Evolutionary conservation across 2,888 invertebrate genomes (phyloP).

Genomic region (Tetragonisca angustula): DNA sequence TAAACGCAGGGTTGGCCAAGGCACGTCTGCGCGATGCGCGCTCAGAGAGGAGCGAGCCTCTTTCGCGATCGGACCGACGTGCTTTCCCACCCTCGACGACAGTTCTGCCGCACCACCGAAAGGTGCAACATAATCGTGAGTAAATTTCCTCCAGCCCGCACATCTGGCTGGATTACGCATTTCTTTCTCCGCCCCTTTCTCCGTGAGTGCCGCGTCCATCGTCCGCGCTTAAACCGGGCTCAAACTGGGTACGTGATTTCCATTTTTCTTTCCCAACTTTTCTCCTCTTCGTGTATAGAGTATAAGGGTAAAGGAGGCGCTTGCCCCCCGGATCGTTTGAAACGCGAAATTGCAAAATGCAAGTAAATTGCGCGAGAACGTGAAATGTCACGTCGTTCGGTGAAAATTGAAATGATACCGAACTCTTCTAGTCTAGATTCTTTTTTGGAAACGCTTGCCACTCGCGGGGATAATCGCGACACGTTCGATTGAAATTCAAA

Average conservation of each 20-base stretch:
- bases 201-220: conserved; percentile 17
- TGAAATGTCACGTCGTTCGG: too few species aligned
- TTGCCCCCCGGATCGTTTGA: too few species aligned
- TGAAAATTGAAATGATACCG: too few species aligned
- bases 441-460: too few species aligned
- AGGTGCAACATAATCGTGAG: conserved; percentile 83
- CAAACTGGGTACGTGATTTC: not conserved
- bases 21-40: conserved; percentile 74
- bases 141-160: conserved; percentile 69
- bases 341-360: too few species aligned
- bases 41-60: conserved; percentile 64
- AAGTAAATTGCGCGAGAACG: too few species aligned
- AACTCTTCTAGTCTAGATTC: too few species aligned
- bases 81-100: conserved; percentile 77
- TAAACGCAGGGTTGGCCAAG: conserved; percentile 59
- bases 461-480: too few species aligned
- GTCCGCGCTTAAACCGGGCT: conserved; percentile 30
- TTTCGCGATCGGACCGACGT: conserved; percentile 78
- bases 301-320: rapidly evolving
- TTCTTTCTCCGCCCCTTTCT: conserved; percentile 11
- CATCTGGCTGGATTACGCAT: conserved; percentile 26
- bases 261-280: too few species aligned
- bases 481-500: not conserved
- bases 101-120: conserved; percentile 83
- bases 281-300: not conserved